A percentile compares a stretch with the other conserved stretches of the same genome.
phyloP scores from a whole-genome alignment of 2,797 vertebrate genomes.

The Falco naumanni region DNA sequence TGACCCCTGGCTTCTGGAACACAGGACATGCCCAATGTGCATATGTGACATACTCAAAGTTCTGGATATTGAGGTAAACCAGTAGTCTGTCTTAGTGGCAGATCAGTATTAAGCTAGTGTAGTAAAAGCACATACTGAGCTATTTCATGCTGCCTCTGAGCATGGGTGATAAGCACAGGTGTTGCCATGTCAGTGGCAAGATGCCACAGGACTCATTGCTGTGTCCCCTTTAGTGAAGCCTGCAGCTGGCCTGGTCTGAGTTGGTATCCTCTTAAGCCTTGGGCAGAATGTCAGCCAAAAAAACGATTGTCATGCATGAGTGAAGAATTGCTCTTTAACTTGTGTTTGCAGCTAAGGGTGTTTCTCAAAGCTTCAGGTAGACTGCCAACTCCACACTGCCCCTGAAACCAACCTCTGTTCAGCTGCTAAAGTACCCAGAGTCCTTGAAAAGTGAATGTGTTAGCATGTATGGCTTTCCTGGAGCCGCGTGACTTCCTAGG shows the following conservation, averaged over 20 bases:
- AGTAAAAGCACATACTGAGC: not conserved
- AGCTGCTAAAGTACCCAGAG: not conserved
- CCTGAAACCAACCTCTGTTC: not conserved
- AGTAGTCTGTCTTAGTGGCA: not conserved
- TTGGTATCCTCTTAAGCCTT: not conserved
- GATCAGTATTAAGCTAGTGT: rapidly evolving
- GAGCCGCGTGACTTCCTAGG: not conserved
- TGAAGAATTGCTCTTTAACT: not conserved
- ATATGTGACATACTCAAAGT: slow-evolving; percentile 94
- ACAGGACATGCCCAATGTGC: slow-evolving; percentile 94
- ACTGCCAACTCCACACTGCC: not conserved
- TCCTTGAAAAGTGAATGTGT: not conserved
- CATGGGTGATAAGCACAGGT: not conserved
- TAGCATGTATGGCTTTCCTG: not conserved
- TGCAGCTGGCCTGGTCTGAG: not conserved
- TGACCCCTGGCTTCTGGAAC: slow-evolving; percentile 94
- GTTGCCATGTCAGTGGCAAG: not conserved
- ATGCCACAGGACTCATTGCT: not conserved
- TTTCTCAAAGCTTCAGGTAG: not conserved
- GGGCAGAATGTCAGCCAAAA: not conserved
- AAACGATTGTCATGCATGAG: not conserved
- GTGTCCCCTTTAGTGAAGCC: not conserved
- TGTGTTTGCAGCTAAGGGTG: not conserved
- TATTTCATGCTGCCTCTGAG: not conserved
- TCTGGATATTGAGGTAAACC: slow-evolving; percentile 86